A percentile compares a stretch with the other conserved stretches of the same genome.
phyloP scores from a whole-genome alignment of 2,888 invertebrate species.

The Hypercompe scribonia region DNA sequence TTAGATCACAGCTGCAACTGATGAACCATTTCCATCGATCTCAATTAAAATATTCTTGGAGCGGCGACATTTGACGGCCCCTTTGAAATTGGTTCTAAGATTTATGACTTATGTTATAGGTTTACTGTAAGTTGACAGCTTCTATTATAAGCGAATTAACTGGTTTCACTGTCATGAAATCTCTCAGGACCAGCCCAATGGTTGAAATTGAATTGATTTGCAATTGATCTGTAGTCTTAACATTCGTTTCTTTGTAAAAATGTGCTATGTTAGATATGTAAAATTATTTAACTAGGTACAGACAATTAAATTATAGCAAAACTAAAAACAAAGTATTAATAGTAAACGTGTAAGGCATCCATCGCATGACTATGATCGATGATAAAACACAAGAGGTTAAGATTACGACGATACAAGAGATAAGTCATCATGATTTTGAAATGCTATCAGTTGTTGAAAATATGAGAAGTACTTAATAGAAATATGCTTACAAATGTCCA shows the following conservation, averaged over 20 bases:
- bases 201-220: too few relatives aligned
- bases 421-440: slow-evolving; percentile 16
- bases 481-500: neutral
- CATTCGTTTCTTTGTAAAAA: too few relatives aligned
- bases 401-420: slow-evolving; percentile 6
- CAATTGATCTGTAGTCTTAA: too few relatives aligned
- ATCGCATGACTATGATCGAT: neutral
- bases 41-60: slow-evolving; percentile 18
- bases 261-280: too few relatives aligned
- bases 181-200: neutral
- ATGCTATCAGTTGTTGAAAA: slow-evolving; percentile 1
- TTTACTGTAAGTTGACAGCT: neutral
- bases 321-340: neutral
- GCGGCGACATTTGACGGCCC: slow-evolving; percentile 5
- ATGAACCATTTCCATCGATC: slow-evolving; percentile 7
- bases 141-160: neutral
- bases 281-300: too few relatives aligned
- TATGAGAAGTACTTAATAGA: slow-evolving; percentile 1
- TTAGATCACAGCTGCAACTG: neutral
- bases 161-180: neutral
- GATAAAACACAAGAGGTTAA: slow-evolving; percentile 8
- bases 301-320: too few relatives aligned
- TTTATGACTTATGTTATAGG: neutral
- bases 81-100: neutral
- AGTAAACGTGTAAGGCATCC: neutral